Conservation (phyloP, 1,140 invertebrate genomes). For the Euura saliciscinereae region DNA sequence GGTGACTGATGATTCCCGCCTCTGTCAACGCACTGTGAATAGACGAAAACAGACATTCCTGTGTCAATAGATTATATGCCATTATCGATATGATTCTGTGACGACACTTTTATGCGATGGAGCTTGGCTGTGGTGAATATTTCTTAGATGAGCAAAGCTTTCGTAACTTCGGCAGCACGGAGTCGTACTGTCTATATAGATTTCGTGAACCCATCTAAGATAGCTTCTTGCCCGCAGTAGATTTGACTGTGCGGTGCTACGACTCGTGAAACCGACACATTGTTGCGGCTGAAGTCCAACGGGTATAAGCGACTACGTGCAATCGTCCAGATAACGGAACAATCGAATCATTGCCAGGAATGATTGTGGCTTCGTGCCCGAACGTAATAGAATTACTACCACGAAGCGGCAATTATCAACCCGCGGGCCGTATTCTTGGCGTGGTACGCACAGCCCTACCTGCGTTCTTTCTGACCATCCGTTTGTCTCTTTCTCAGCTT, state of each 20-base stretch:
- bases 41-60: neutral
- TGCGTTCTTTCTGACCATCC: neutral
- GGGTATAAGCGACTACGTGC: neutral
- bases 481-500: neutral
- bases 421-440: neutral
- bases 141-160: too few relatives aligned
- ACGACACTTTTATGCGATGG: neutral
- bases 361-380: neutral
- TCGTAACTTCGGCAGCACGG: too few relatives aligned
- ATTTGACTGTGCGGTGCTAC: too few relatives aligned
- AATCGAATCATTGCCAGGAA: neutral
- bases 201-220: too few relatives aligned
- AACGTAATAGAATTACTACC: conserved; percentile 5
- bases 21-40: neutral
- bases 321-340: neutral
- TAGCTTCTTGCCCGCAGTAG: too few relatives aligned
- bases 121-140: too few relatives aligned
- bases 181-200: too few relatives aligned
- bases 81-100: neutral
- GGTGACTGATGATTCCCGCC: neutral
- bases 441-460: neutral
- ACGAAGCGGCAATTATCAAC: neutral
- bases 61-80: neutral
- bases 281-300: neutral
- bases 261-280: neutral